Conservation (phyloP, 2,888 invertebrate species). For the Trypoxylon attenuatum region DNA sequence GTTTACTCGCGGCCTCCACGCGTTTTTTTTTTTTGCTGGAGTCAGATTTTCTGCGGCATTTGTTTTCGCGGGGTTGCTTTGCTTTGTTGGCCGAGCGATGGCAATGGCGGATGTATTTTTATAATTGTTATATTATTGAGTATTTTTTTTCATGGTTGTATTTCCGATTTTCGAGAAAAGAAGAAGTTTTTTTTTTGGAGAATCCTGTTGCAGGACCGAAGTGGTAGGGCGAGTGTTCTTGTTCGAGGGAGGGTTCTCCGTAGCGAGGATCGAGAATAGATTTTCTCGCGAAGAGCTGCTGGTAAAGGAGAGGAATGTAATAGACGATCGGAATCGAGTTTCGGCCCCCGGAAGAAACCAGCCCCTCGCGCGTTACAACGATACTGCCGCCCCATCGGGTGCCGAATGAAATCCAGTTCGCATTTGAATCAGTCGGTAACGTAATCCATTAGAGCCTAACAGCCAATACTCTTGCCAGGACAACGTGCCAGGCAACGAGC, state of each 20-base stretch:
- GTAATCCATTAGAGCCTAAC: constrained; percentile 73
- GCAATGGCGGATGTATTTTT: too few relatives aligned
- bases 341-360: constrained; percentile 60
- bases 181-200: too few relatives aligned
- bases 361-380: constrained; percentile 55
- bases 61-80: too few relatives aligned
- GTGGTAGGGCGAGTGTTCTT: too few relatives aligned
- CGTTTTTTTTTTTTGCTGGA: too few relatives aligned
- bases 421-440: constrained; percentile 73
- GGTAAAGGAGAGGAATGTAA: constrained; percentile 70
- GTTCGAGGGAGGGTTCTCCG: too few relatives aligned
- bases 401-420: constrained; percentile 72
- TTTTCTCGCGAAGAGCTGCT: constrained; percentile 44
- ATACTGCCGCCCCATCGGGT: constrained; percentile 60
- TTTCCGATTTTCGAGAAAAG: too few relatives aligned
- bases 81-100: too few relatives aligned
- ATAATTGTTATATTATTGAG: too few relatives aligned
- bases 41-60: too few relatives aligned
- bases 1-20: constrained; percentile 60
- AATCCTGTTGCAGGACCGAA: too few relatives aligned
- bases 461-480: constrained; percentile 68
- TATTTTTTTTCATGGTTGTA: too few relatives aligned
- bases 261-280: constrained; percentile 50
- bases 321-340: constrained; percentile 71
- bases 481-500: constrained; percentile 47